Conservation (phyloP, 2,797 vertebrate genomes). For the Cephalopachus bancanus region DNA sequence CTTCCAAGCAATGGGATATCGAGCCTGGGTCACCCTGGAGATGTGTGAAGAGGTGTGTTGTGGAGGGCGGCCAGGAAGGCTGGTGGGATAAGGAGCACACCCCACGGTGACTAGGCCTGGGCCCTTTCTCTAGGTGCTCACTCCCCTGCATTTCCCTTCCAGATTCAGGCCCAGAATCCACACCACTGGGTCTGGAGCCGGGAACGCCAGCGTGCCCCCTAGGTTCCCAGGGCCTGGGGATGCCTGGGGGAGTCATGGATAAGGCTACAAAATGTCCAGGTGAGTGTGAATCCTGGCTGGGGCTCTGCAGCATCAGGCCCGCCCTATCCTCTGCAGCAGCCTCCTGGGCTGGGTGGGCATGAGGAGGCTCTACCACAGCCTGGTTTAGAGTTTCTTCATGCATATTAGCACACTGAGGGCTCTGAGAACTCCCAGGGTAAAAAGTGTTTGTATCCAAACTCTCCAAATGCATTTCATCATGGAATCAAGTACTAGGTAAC, state of each 20-base stretch:
- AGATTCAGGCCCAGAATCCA: slow-evolving; percentile 76
- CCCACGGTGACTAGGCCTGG: not conserved
- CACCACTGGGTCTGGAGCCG: slow-evolving; percentile 78
- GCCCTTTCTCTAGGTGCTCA: not conserved
- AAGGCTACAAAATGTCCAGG: not conserved
- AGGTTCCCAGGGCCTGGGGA: slow-evolving; percentile 8
- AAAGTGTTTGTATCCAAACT: not conserved
- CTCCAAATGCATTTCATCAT: not conserved
- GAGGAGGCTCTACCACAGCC: no score
- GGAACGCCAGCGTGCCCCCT: not conserved
- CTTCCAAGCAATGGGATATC: slow-evolving; percentile 34
- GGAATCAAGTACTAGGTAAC: not conserved
- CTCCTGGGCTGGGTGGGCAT: not conserved
- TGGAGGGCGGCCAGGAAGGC: rapidly evolving
- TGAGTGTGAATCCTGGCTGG: not conserved
- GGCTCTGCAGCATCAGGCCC: not conserved
- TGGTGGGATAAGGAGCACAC: not conserved
- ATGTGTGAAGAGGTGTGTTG: slow-evolving; percentile 61
- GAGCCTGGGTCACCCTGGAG: slow-evolving; percentile 61
- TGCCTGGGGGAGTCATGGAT: not conserved
- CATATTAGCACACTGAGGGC: not conserved
- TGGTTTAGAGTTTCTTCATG: not conserved
- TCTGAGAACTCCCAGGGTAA: not conserved
- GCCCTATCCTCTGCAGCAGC: not conserved
- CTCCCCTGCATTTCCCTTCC: not conserved